Percentiles rank a stretch among this genome's conserved stretches.
Conservation (phyloP, 37 sponge, comb jelly and placozoan species). For the Lycopodina hypogea region DNA sequence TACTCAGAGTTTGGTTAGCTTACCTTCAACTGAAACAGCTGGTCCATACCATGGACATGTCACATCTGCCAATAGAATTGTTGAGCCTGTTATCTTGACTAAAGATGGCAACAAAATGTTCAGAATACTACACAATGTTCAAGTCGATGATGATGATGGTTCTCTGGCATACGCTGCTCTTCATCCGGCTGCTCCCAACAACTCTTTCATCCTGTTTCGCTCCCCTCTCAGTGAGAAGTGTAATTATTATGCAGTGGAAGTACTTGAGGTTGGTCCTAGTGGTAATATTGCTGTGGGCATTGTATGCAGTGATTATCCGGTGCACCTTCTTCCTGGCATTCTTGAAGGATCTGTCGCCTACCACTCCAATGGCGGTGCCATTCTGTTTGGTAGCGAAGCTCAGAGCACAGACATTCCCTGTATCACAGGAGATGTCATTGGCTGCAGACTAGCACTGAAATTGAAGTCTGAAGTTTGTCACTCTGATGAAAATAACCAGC, state of each 20-base stretch:
- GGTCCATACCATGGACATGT: neutral
- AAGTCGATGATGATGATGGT: constrained; percentile 14
- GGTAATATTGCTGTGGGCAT: constrained; percentile 41
- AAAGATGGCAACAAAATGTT: constrained; percentile 28
- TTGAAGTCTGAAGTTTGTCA: constrained; percentile 39
- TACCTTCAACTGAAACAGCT: no score
- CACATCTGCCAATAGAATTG: neutral
- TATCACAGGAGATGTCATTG: constrained; percentile 64
- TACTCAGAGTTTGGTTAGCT: no score
- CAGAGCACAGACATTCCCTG: neutral
- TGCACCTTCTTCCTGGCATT: constrained; percentile 28
- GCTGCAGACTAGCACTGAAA: constrained; percentile 34
- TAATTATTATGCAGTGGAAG: constrained; percentile 64
- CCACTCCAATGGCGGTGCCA: constrained; percentile 3
- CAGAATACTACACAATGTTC: constrained; percentile 34
- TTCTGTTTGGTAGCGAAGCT: constrained; percentile 5
- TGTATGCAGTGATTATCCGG: constrained; percentile 21
- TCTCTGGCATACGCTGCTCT: constrained; percentile 2
- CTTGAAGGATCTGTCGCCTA: constrained; percentile 34
- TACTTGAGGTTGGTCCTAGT: neutral
- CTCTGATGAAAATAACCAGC: neutral
- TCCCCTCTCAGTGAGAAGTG: constrained; percentile 43
- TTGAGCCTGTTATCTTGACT: constrained; percentile 8
- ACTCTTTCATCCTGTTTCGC: constrained; percentile 35
- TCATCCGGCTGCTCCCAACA: neutral